phyloP scores from a whole-genome alignment of 2,888 invertebrate species.

The Chrysolina americana region DNA sequence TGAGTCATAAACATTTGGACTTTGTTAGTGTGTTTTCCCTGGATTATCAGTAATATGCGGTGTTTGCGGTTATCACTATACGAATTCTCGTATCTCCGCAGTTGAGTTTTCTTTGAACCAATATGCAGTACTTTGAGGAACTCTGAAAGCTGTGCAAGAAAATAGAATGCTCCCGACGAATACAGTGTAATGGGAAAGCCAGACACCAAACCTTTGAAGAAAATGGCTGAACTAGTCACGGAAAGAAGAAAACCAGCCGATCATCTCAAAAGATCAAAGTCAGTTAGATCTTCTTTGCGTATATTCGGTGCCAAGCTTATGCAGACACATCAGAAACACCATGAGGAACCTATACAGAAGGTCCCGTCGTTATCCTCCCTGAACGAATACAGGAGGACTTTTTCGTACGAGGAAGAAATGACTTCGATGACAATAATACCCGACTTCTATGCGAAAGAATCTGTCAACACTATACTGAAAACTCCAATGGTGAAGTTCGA shows the following conservation, averaged over 20 bases:
- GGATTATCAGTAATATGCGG: too few species aligned
- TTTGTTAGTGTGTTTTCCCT: too few species aligned
- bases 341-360: constrained; percentile 54
- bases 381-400: constrained; percentile 53
- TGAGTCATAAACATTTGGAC: too few species aligned
- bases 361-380: constrained; percentile 61
- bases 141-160: neutral
- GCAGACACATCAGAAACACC: constrained; percentile 48
- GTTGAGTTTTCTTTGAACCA: too few species aligned
- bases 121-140: too few species aligned
- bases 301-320: constrained; percentile 76
- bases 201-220: constrained; percentile 53
- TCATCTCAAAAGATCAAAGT: constrained; percentile 76
- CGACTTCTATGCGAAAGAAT: constrained; percentile 38
- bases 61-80: too few species aligned
- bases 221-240: constrained; percentile 65
- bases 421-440: constrained; percentile 32
- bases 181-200: constrained; percentile 64
- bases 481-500: constrained; percentile 61
- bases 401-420: constrained; percentile 29
- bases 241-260: constrained; percentile 60
- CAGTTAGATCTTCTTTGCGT: constrained; percentile 80
- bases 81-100: too few species aligned
- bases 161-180: neutral
- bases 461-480: constrained; percentile 65